Evolutionary conservation across 2,797 vertebrate species (phyloP), one percentile per base, ranked within the genome.

Genomic region (Knipowitschia caucasica): DNA sequence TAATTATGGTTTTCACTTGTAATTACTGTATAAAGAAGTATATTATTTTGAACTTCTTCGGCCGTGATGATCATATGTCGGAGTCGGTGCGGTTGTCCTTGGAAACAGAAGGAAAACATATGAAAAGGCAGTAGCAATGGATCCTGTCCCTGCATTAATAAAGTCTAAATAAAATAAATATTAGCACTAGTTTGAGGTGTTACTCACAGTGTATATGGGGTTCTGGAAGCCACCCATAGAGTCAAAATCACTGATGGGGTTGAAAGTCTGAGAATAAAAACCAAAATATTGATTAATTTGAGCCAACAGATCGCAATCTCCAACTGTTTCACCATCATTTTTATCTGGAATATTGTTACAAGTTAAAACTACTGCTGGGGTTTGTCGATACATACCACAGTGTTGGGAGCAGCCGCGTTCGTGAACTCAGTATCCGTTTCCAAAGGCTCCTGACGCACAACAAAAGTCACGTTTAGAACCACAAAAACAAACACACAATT

Each of bases 151-250:
- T n/a, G n/a, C n/a, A n/a, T n/a, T n/a, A n/a, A n/a, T n/a, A n/a
- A n/a, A n/a, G n/a, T n/a, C n/a, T n/a, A n/a, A n/a, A n/a, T n/a
- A n/a, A n/a, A n/a, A n/a, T n/a, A n/a, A n/a, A n/a, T n/a, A n/a
- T n/a, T n/a, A n/a, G n/a, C n/a, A n/a, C n/a, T n/a, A n/a, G n/a
- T n/a, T n/a, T 42, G 11, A 12, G 7, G 5, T 40, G n/a, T 2
- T 34, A 75, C 84, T 81, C 53, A 83, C 74, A 47, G 27, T 42
- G 67, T 80, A 86, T 4, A 50, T 24, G 4, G 79, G 71, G 50
- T 86, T 88, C 59, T 60, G 51, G 30, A 86, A 76, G 42, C 64
- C 53, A 33, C 11, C 50, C 36, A 11, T 24, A 10, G 31, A 60
- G 11, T 76, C 46, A 3, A 42, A n/a, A 42, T 66, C 73, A 10